Conservation (phyloP, 2,888 invertebrate genomes). For the Scaptomyza tumidula region DNA sequence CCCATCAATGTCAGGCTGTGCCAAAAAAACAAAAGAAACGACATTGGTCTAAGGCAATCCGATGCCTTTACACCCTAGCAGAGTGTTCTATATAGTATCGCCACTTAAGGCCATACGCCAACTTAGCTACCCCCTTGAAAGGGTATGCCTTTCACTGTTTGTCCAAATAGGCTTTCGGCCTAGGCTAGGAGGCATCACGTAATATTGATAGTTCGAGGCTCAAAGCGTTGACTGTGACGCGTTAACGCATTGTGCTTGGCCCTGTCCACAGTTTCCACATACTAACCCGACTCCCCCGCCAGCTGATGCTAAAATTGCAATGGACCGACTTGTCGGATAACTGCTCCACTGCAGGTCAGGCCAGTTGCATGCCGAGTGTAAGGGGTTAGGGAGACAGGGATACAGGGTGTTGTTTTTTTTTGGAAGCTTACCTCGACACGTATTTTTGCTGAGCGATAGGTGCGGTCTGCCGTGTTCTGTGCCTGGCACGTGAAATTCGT, state of each 20-base stretch:
- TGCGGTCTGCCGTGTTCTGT: constrained; percentile 94
- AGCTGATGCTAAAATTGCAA: constrained; percentile 24
- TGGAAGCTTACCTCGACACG: constrained; percentile 89
- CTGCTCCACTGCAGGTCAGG: constrained; percentile 1
- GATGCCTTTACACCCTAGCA: background rate
- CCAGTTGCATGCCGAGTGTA: background rate
- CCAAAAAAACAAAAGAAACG: constrained; percentile 38
- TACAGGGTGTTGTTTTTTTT: background rate
- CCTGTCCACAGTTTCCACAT: constrained; percentile 1
- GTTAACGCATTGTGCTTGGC: constrained; percentile 52
- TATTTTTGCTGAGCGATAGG: constrained; percentile 92
- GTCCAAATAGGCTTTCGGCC: background rate
- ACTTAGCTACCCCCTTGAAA: background rate
- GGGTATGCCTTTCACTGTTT: background rate
- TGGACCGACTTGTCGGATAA: constrained; percentile 27
- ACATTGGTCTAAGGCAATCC: background rate
- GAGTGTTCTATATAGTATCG: background rate
- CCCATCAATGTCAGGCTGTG: constrained; percentile 65
- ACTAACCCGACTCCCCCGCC: background rate
- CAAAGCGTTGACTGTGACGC: constrained; percentile 61
- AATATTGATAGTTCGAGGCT: constrained; percentile 66
- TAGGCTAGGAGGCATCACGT: constrained; percentile 27
- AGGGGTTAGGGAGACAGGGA: background rate
- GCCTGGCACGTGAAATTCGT: constrained; percentile 96
- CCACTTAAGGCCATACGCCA: too few species aligned